Evolutionary conservation across 2,888 invertebrate genomes (phyloP), one percentile per base, ranked within the genome.

Genomic region (Mythimna impura): DNA sequence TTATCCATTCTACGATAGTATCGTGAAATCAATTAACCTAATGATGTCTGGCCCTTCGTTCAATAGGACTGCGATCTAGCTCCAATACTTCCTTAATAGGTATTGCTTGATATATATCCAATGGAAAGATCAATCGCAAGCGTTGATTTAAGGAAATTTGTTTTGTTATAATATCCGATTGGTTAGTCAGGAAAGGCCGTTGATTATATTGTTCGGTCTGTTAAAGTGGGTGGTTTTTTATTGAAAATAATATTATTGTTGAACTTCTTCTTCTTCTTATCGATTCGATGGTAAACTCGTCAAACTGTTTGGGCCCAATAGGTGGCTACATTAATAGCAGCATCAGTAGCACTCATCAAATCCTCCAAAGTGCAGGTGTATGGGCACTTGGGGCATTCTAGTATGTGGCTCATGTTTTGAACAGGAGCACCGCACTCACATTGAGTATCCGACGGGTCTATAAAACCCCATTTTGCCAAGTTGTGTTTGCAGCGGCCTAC

Each of bases 21-120:
- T 93, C 92, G 88, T 90, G 92, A 89, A 92, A 93, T 94, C 93
- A 94, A 94, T 94, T 93, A 94, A 89, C 89, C 88, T 94, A 94
- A 94, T 92, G 93, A 93, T 92, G 91, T 89, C 91, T 89, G 86
- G 87, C 86, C 89, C 83, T 87, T 87, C 85, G 78, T 82, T 87
- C 71, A 79, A 86, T 83, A 85, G 83, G 68, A 83, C 84, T 87
- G 73, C 82, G 83, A 85, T 85, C 86, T 78, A 86, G 84, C 82
- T 87, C 71, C 83, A 78, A 86, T 86, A 71, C 84, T 80, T 87
- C 87, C 87, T 71, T 86, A 86, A 85, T 85, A 87, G 86, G 87
- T 80, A 85, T 80, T 63, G 77, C 76, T 82, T 79, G 80, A 86
- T 86, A 85, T 83, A 79, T 83, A 85, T 81, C 87, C 78, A 66